Base-by-base conservation (phyloP, 2,797 vertebrate genomes). In the Tragelaphus oryx region DNA sequence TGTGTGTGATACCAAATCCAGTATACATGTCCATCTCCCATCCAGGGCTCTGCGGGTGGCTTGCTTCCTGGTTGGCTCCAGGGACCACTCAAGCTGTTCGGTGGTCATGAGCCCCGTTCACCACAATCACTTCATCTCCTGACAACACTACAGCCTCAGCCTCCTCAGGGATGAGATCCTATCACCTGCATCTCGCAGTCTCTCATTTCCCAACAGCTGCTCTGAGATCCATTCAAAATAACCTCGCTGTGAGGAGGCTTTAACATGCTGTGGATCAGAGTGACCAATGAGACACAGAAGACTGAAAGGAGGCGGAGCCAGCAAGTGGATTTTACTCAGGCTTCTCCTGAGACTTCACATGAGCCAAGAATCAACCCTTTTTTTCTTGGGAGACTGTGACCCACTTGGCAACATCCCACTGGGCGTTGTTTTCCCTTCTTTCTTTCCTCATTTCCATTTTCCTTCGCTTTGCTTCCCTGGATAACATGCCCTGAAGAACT, bases 331-430 rank as follows among this genome's bases (percentile, higher is more conserved):
- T 3, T 55, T 5, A 37, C n/a, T 60, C 28, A 33, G 65, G 55
- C 48, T 17, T 91, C 24, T 54, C 37, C 20, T 11, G 22, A 94
- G 33, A 16, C 26, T 20, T 57, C 17, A 18, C 5, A 1, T n/a
- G 59, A 84, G 14, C 22, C 16, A 60, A 17, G 37, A 81, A 74
- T 4, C 7, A 60, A 17, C 1, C 16, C 5, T 24, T 17, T 79
- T 90, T 90, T 94, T 76, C 54, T 79, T 28, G 46, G 50, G 52
- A 89, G 60, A 41, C 54, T 18, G 33, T 57, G 17, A 30, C 24
- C 46, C 9, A 1, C 10, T 48, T 79, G n/a, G n/a, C 12, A 74
- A 33, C 1, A 12, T 8, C 24, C 16, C 13, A 9, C 20, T 3
- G 28, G 8, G 6, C 59, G 7, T 33, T 46, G 33, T 28, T 17